These are phyloP conservation scores for Lottia scabra DNA, from an alignment of 2,888 invertebrate genomes.

Conservation along the genomic window DNA sequence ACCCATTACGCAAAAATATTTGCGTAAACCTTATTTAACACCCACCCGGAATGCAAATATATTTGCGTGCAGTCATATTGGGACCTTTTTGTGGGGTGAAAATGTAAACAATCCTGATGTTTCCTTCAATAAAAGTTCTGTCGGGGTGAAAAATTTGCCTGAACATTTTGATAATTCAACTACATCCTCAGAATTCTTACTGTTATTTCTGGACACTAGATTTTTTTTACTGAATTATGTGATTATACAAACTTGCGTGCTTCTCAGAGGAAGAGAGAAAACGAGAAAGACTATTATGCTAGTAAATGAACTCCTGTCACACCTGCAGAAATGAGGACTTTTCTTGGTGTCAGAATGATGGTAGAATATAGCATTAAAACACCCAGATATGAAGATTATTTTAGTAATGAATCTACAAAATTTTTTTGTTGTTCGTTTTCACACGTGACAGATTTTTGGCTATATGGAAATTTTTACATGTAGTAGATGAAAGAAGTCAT, in stretches of 20 bases:
- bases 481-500: background rate
- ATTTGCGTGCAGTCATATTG: background rate
- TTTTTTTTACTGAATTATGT: background rate
- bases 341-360: background rate
- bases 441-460: background rate
- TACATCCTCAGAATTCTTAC: background rate
- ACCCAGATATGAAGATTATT: slow-evolving; percentile 7
- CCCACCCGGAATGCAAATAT: background rate
- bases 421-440: background rate
- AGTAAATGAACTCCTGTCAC: background rate
- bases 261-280: background rate
- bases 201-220: no score
- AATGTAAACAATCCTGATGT: background rate
- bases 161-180: background rate
- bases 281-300: background rate
- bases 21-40: background rate
- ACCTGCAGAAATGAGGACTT: background rate
- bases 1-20: background rate
- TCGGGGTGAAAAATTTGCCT: background rate
- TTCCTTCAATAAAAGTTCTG: background rate
- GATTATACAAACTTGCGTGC: background rate
- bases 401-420: background rate
- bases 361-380: background rate
- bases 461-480: slow-evolving; percentile 6
- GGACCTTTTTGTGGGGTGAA: background rate